Conservation (phyloP, 2,888 invertebrate species). For the Chrysomela aeneicollis region DNA sequence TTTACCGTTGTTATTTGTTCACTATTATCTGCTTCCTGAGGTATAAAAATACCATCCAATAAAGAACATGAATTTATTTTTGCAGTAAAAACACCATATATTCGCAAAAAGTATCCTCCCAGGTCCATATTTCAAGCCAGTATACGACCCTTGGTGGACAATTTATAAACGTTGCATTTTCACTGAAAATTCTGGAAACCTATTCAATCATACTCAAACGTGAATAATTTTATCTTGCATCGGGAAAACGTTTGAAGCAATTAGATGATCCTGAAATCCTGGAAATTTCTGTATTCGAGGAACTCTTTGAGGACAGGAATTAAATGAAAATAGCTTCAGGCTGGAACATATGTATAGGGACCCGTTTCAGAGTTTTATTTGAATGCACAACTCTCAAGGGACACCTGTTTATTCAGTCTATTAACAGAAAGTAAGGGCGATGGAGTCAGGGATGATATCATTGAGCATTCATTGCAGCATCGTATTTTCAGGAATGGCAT, state of each 20-base stretch:
- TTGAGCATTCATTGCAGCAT: too few relatives aligned
- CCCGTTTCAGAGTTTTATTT: constrained; percentile 42
- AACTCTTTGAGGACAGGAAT: constrained; percentile 35
- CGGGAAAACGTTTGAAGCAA: constrained; percentile 30
- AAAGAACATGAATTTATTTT: neutral
- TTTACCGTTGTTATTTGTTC: too few relatives aligned
- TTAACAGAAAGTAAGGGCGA: too few relatives aligned
- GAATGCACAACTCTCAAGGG: constrained; percentile 34
- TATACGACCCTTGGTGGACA: constrained; percentile 31
- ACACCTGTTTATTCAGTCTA: neutral
- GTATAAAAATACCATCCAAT: neutral
- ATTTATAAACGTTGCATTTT: constrained; percentile 29
- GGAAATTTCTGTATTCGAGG: constrained; percentile 24
- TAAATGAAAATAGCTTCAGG: constrained; percentile 41
- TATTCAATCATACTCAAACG: constrained; percentile 30
- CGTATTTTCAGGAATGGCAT: too few relatives aligned
- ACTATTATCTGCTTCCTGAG: too few relatives aligned
- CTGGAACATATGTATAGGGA: constrained; percentile 29
- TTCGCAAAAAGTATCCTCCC: constrained; percentile 28
- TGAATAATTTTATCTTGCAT: constrained; percentile 15
- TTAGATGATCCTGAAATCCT: constrained; percentile 19
- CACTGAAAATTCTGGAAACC: constrained; percentile 24
- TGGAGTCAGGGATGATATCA: too few relatives aligned
- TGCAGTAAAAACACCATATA: constrained; percentile 25
- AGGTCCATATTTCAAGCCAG: constrained; percentile 27